These are phyloP conservation scores for Dynastes maya DNA, from an alignment of 2,888 invertebrate genomes.

Conservation along the genomic window DNA sequence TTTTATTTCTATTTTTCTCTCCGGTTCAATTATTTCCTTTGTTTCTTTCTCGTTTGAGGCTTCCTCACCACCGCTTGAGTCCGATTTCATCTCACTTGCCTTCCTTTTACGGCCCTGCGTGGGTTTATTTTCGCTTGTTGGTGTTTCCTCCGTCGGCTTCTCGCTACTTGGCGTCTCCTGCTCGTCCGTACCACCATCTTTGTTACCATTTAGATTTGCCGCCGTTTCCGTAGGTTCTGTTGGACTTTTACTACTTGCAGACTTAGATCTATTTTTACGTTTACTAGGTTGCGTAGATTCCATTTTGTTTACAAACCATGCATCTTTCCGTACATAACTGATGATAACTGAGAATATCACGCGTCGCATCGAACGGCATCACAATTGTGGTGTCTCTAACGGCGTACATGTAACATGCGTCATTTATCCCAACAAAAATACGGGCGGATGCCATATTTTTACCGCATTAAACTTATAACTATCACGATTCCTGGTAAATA, in stretches of 20 bases:
- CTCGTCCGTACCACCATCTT: slow-evolving; percentile 51
- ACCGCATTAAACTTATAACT: neutral
- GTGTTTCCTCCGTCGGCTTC: slow-evolving; percentile 34
- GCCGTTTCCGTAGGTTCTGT: slow-evolving; percentile 55
- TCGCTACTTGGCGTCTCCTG: slow-evolving; percentile 42
- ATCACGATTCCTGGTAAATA: neutral
- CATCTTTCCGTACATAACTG: slow-evolving; percentile 34
- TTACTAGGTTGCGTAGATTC: slow-evolving; percentile 46
- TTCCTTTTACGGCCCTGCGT: slow-evolving; percentile 57
- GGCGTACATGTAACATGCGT: slow-evolving; percentile 60
- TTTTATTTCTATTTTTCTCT: slow-evolving; percentile 46
- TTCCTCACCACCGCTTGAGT: slow-evolving; percentile 57
- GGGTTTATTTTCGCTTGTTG: slow-evolving; percentile 39
- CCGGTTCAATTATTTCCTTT: slow-evolving; percentile 47
- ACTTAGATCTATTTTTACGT: slow-evolving; percentile 51
- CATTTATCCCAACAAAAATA: slow-evolving; percentile 52
- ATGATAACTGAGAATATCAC: slow-evolving; percentile 34
- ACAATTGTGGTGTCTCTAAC: slow-evolving; percentile 48
- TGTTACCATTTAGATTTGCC: slow-evolving; percentile 58
- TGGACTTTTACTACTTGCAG: slow-evolving; percentile 42
- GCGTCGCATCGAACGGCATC: slow-evolving; percentile 46
- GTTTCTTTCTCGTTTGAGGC: slow-evolving; percentile 50
- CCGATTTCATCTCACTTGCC: slow-evolving; percentile 58
- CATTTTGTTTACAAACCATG: slow-evolving; percentile 49
- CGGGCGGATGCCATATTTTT: neutral